These are phyloP conservation scores for Tetrapedia diversipes DNA, from an alignment of 2,888 invertebrate genomes.

Conservation along the genomic window DNA sequence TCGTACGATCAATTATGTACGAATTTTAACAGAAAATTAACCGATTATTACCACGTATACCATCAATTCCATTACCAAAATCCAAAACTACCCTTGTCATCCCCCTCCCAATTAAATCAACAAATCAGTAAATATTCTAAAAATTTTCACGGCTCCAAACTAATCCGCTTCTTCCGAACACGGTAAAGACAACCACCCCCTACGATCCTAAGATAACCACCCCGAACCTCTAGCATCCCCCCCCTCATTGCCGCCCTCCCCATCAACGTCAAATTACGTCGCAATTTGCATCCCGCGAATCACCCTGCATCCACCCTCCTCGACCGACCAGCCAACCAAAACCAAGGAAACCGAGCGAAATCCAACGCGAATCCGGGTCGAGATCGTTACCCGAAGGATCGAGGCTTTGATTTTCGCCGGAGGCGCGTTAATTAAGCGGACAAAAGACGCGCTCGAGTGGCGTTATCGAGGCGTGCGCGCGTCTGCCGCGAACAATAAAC, in stretches of 20 bases:
- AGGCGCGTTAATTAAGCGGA: conserved; percentile 15
- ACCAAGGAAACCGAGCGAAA: conserved; percentile 2
- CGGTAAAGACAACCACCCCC: not conserved
- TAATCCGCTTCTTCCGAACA: not conserved
- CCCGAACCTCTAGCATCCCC: no score
- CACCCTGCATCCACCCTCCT: not conserved
- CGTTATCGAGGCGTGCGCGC: conserved; percentile 8
- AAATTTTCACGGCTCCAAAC: no score
- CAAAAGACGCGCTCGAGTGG: conserved; percentile 10
- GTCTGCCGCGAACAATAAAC: conserved; percentile 16
- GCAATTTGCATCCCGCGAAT: conserved; percentile 6
- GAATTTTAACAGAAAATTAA: no score
- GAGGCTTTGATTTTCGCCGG: conserved; percentile 4
- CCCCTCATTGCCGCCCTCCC: not conserved
- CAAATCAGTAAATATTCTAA: no score
- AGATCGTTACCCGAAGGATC: not conserved
- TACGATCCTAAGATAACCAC: not conserved
- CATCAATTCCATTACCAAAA: no score
- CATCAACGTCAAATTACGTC: conserved; percentile 4
- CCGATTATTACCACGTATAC: no score
- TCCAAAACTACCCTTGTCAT: no score
- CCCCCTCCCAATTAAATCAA: no score
- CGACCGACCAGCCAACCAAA: no score
- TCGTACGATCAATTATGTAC: no score
- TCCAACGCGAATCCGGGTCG: not conserved